Evolutionary conservation across 1,140 invertebrate species (phyloP).

Genomic region (Drosophila mojavensis): DNA sequence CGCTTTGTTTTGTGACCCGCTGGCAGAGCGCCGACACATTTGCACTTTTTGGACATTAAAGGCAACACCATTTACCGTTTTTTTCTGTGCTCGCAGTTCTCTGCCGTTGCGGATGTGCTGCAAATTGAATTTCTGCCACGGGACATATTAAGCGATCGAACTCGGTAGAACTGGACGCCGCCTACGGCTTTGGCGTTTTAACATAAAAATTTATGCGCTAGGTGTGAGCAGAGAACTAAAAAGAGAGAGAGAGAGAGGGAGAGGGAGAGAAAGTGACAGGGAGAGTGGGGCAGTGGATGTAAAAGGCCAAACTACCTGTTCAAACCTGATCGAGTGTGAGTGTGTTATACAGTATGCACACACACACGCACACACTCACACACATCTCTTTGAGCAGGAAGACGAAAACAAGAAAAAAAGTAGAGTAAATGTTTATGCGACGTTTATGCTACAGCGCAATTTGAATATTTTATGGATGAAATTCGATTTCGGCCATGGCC

Average conservation of each 20-base stretch:
- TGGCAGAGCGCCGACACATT: slow-evolving; percentile 49
- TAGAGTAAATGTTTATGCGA: slow-evolving; percentile 73
- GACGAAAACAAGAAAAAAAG: slow-evolving; percentile 18
- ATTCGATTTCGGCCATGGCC: slow-evolving; percentile 62
- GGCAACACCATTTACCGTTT: slow-evolving; percentile 52
- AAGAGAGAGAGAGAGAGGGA: slow-evolving; percentile 1
- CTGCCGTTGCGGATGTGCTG: slow-evolving; percentile 63
- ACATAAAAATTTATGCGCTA: slow-evolving; percentile 79
- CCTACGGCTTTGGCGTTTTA: slow-evolving; percentile 76
- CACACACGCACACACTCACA: slow-evolving; percentile 2
- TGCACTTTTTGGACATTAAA: slow-evolving; percentile 77
- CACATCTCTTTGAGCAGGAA: slow-evolving; percentile 31
- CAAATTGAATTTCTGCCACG: slow-evolving; percentile 83
- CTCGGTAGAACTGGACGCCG: slow-evolving; percentile 25
- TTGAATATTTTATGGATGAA: slow-evolving; percentile 80
- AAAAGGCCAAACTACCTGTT: slow-evolving; percentile 11
- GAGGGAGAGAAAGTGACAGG: slow-evolving; percentile 17
- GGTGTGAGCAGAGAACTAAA: slow-evolving; percentile 37
- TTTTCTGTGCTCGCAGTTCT: slow-evolving; percentile 8
- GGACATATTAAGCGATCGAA: slow-evolving; percentile 76
- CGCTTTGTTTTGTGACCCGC: slow-evolving; percentile 40
- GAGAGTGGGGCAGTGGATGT: no score
- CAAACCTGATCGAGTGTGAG: slow-evolving; percentile 28
- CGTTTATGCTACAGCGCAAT: slow-evolving; percentile 78
- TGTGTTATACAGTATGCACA: neutral